Conservation (phyloP, 2,113 vertebrate genomes). For the Peromyscus californicus region DNA sequence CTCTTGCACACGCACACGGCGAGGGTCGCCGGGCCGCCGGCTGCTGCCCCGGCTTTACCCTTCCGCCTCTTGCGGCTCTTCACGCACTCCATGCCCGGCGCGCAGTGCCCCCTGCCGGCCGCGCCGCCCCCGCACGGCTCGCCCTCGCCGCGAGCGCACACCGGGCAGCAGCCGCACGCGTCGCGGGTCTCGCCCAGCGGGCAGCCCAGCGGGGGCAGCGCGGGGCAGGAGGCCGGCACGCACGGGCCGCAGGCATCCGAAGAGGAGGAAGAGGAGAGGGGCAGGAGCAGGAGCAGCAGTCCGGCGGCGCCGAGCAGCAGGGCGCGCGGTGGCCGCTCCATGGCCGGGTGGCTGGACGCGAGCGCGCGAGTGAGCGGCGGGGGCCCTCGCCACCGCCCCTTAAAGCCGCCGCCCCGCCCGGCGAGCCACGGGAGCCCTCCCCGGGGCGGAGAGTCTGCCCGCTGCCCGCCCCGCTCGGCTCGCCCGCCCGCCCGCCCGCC, state of each 20-base stretch:
- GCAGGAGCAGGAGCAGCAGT: constrained; percentile 82
- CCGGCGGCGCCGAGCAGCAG: constrained; percentile 70
- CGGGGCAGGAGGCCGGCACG: constrained; percentile 85
- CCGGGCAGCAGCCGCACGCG: constrained; percentile 90
- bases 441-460: constrained; percentile 59
- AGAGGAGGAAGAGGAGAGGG: constrained; percentile 77
- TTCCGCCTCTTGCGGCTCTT: constrained; percentile 88
- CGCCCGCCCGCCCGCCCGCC: background rate
- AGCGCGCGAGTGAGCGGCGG: background rate
- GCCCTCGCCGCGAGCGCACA: constrained; percentile 90
- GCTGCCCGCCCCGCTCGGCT: background rate
- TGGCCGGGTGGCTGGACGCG: background rate
- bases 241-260: constrained; percentile 88
- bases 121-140: constrained; percentile 87
- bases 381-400: background rate
- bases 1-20: constrained; percentile 93
- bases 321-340: constrained; percentile 49
- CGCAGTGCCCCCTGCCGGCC: constrained; percentile 86
- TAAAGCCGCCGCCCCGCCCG: constrained; percentile 57
- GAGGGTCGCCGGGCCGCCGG: constrained; percentile 67
- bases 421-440: constrained; percentile 42
- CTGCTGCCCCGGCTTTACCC: constrained; percentile 83
- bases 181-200: constrained; percentile 86
- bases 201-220: constrained; percentile 88
- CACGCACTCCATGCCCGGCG: constrained; percentile 91